Evolutionary conservation across 2,888 invertebrate genomes (phyloP).

Genomic region (Mechanitis mazaeus): DNA sequence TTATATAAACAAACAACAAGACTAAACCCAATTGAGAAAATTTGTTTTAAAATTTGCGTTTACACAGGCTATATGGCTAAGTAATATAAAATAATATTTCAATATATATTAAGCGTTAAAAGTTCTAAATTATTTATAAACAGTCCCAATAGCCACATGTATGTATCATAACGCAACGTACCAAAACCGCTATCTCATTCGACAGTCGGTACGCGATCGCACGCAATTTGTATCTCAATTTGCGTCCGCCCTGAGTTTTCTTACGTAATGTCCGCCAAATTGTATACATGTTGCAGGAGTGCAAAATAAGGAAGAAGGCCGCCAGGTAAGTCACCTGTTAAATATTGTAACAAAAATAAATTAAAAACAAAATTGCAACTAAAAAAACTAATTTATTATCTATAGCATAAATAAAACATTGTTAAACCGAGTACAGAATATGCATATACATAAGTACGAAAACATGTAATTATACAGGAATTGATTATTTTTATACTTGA

Average conservation of each 20-base stretch:
- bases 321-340: slow-evolving; percentile 87
- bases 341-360: slow-evolving; percentile 49
- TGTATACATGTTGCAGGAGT: slow-evolving; percentile 92
- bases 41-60: no score
- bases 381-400: slow-evolving; percentile 57
- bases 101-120: not conserved
- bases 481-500: not conserved
- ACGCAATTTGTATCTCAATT: slow-evolving; percentile 78
- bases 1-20: no score
- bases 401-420: slow-evolving; percentile 31
- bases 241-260: slow-evolving; percentile 80
- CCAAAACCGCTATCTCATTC: slow-evolving; percentile 64
- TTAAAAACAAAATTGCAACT: slow-evolving; percentile 45
- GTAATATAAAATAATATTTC: not conserved
- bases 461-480: not conserved
- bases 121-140: not conserved
- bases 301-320: slow-evolving; percentile 89
- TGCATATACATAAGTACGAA: slow-evolving; percentile 5
- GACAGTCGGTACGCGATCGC: slow-evolving; percentile 70
- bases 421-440: not conserved
- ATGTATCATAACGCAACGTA: slow-evolving; percentile 43
- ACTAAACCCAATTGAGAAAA: not conserved
- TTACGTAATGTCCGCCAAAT: slow-evolving; percentile 91
- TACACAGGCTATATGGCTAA: not conserved
- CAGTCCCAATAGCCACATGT: slow-evolving; percentile 23